phyloP scores from a whole-genome alignment of 2,888 invertebrate species.

The Drosophila neotestacea region DNA sequence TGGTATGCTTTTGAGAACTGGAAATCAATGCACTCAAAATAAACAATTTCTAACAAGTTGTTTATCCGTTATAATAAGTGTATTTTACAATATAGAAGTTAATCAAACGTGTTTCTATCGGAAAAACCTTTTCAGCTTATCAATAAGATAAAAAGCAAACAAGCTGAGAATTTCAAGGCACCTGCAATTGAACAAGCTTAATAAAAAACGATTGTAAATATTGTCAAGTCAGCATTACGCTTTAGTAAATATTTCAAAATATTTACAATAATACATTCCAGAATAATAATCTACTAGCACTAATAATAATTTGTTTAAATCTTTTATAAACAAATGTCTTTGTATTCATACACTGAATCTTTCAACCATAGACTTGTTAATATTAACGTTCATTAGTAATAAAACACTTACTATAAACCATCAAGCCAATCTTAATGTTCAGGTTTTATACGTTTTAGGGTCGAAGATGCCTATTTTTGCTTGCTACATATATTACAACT shows the following conservation, averaged over 20 bases:
- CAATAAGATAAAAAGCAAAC: not conserved
- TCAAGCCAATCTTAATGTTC: too few relatives aligned
- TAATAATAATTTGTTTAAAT: too few relatives aligned
- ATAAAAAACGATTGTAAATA: not conserved
- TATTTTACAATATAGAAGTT: conserved; percentile 1
- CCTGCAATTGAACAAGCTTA: conserved; percentile 2
- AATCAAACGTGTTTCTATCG: not conserved
- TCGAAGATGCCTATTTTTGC: too few relatives aligned
- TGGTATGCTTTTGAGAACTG: not conserved
- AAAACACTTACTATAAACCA: too few relatives aligned
- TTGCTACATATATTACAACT: too few relatives aligned
- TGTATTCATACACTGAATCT: too few relatives aligned
- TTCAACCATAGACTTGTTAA: too few relatives aligned
- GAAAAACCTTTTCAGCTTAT: conserved; percentile 8
- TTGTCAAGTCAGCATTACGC: too few relatives aligned
- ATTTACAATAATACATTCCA: not conserved
- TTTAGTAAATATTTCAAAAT: not conserved
- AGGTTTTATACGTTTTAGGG: too few relatives aligned
- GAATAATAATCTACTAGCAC: not conserved
- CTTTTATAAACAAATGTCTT: too few relatives aligned
- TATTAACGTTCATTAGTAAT: too few relatives aligned
- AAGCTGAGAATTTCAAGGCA: conserved; percentile 11
- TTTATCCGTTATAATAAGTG: not conserved
- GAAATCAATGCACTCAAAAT: not conserved
- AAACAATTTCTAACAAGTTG: not conserved